These are phyloP conservation scores for Myopa tessellatipennis DNA, from an alignment of 2,888 invertebrate genomes.

Conservation along the genomic window DNA sequence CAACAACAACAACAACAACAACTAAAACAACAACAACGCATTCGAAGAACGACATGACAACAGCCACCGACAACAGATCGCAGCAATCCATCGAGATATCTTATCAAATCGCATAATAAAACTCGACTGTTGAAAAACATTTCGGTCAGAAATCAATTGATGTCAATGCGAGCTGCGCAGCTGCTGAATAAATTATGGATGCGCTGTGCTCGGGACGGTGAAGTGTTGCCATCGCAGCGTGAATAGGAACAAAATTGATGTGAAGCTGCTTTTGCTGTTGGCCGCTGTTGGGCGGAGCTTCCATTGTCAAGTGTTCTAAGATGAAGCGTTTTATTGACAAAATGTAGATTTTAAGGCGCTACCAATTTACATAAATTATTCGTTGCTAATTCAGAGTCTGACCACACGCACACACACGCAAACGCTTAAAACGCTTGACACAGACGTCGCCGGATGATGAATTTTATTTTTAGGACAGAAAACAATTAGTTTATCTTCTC, in stretches of 20 bases:
- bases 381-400: neutral
- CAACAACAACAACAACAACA: neutral
- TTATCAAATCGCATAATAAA: constrained; percentile 12
- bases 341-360: constrained; percentile 13
- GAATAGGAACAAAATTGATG: neutral
- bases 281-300: neutral
- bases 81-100: neutral
- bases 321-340: neutral
- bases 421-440: no score
- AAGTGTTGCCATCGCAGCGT: neutral
- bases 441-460: no score
- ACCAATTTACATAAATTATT: constrained; percentile 23
- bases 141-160: neutral
- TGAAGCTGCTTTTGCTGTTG: no score
- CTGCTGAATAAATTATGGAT: constrained; percentile 13
- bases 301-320: neutral
- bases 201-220: neutral
- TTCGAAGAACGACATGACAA: neutral
- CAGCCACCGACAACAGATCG: neutral
- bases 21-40: neutral
- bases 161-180: neutral
- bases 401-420: neutral
- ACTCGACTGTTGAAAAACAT: neutral
- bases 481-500: neutral
- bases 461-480: no score